Conservation (phyloP, 2,797 vertebrate species). For the Caiman crocodilus region DNA sequence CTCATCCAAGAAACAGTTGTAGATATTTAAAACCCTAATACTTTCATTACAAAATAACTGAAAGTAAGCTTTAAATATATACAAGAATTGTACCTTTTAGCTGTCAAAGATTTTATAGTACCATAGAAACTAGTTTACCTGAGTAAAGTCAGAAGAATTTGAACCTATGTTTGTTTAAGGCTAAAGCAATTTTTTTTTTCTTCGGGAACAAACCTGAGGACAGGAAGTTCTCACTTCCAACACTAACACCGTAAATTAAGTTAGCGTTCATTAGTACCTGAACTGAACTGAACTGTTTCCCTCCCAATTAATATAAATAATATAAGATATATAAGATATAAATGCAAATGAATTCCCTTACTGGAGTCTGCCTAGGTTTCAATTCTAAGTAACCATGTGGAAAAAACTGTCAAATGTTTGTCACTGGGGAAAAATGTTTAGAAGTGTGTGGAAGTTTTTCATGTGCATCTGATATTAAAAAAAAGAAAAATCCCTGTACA, state of each 20-base stretch:
- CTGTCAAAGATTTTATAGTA: fast-evolving
- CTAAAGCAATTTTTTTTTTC: neutral
- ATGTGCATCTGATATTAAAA: neutral
- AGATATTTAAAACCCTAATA: fast-evolving
- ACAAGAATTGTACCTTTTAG: neutral
- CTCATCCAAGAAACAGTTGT: neutral
- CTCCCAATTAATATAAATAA: constrained; percentile 17
- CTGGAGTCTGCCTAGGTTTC: constrained; percentile 35
- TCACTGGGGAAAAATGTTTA: too few relatives aligned
- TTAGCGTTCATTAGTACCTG: too few relatives aligned
- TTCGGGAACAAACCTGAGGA: constrained; percentile 4
- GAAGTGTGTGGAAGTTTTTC: too few relatives aligned
- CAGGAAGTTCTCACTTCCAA: neutral
- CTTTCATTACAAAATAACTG: too few relatives aligned
- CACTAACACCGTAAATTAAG: too few relatives aligned
- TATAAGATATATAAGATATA: too few relatives aligned
- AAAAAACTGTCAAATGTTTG: too few relatives aligned
- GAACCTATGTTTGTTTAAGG: fast-evolving
- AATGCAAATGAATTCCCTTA: constrained; percentile 43
- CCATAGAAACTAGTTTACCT: fast-evolving
- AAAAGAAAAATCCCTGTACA: neutral
- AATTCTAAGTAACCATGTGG: too few relatives aligned
- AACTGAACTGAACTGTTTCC: too few relatives aligned
- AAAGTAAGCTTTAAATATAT: neutral
- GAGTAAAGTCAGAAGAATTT: fast-evolving